These are phyloP conservation scores for Pygoscelis antarcticus DNA, from an alignment of 2,113 vertebrate genomes.

Conservation along the genomic window DNA sequence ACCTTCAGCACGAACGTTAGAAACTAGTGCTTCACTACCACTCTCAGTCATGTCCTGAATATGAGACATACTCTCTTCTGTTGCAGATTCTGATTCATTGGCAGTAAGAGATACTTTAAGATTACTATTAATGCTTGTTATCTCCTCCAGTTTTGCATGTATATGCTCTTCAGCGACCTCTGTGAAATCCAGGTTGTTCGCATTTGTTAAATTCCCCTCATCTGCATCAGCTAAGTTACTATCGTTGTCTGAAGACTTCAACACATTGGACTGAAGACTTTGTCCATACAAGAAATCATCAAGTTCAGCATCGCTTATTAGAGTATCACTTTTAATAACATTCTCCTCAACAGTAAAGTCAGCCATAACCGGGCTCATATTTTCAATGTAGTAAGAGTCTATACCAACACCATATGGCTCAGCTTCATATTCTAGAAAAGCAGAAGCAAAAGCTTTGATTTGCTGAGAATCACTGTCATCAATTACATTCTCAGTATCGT, in stretches of 20 bases:
- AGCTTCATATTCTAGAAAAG: neutral
- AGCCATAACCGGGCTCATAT: conserved; percentile 12
- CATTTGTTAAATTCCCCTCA: neutral
- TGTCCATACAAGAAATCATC: conserved; percentile 89
- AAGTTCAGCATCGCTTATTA: conserved; percentile 90
- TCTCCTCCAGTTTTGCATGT: conserved; percentile 22
- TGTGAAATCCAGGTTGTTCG: neutral
- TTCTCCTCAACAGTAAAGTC: conserved; percentile 77
- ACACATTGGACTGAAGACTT: conserved; percentile 32
- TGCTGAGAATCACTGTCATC: conserved; percentile 12
- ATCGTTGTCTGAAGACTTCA: conserved; percentile 13
- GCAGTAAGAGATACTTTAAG: neutral
- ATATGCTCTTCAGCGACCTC: neutral
- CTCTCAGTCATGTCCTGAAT: neutral
- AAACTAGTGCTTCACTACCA: neutral
- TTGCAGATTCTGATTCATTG: neutral
- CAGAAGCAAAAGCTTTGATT: neutral
- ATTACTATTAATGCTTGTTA: neutral
- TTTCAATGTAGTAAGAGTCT: neutral
- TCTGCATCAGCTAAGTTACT: neutral
- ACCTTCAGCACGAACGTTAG: conserved; percentile 74
- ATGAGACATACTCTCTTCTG: neutral
- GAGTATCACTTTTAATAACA: conserved; percentile 69
- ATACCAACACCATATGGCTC: neutral
- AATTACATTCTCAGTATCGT: neutral